Evolutionary conservation across 2,113 vertebrate species (phyloP), one percentile per base, ranked within the genome.

Genomic region (Scortum barcoo): DNA sequence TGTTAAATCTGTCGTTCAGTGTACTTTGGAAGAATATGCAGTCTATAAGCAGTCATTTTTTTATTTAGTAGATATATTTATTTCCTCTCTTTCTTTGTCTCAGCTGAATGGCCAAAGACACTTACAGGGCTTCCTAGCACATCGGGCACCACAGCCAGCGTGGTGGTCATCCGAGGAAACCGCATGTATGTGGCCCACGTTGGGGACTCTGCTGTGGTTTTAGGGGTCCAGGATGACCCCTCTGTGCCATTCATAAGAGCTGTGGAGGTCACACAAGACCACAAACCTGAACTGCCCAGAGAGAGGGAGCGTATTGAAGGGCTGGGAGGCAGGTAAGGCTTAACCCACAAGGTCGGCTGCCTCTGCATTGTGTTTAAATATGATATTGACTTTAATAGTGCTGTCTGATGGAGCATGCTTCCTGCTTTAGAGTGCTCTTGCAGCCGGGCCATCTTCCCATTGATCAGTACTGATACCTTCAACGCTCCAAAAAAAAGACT

Each of bases 61-160:
- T 22, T 51, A 6, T 17, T 74, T 3, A 24, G 5, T 26, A 22
- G 30, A 58, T 48, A 48, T 60, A 0, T 46, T 19, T 0, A 30
- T 36, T 28, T 38, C 57, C 19, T 77, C 6, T 60, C 3, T 80
- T 73, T 69, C 6, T 2, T 81, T 24, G 56, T 74, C 46, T 53
- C 78, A 99, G 98, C 97, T 53, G 98, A 99, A 86, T 99, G 98
- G 98, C 98, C 98, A 4, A 99, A 98, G 93, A 99, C 97, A 0
- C 96, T 98, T 72, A 99, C 97, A 0, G 98, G 98, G 11, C 96
- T 99, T 46, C 98, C 98, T 0, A 99, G 98, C 92, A 99, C 98
- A 0, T 99, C 98, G 0, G 98, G 98, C 46, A 99, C 98, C 51
- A 99, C 98, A 13, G 98, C 98, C 80, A 99, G 97, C 0, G 96